Evolutionary conservation across 2,113 vertebrate genomes (phyloP).

Genomic region (Stomatorhinus ivindoensis): DNA sequence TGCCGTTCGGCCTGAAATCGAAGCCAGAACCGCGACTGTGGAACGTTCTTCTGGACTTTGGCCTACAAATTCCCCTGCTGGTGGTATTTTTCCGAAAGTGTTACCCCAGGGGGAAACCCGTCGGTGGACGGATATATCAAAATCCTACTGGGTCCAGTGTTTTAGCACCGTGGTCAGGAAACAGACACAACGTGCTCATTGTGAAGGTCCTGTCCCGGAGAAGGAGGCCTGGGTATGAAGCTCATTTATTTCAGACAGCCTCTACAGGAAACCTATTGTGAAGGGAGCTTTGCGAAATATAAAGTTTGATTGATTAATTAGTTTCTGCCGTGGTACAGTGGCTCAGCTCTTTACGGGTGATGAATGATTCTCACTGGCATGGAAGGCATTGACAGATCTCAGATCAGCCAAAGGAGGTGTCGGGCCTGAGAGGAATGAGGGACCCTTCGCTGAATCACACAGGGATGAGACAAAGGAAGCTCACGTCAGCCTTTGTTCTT

Average conservation of each 20-base stretch:
- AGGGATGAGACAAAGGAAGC: constrained; percentile 10
- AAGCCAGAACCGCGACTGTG: not conserved
- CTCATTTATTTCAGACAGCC: not conserved
- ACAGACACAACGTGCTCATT: not conserved
- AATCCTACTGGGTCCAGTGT: not conserved
- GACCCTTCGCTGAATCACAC: not conserved
- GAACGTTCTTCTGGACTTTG: not conserved
- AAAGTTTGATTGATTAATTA: constrained; percentile 18
- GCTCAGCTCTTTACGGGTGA: not conserved
- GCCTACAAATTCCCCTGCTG: not conserved
- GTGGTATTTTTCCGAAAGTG: not conserved
- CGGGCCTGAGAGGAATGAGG: not conserved
- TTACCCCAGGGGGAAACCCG: not conserved
- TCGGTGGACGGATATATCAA: not conserved
- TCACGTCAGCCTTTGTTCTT: constrained; percentile 14
- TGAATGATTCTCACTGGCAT: not conserved
- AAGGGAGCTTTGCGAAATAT: constrained; percentile 5
- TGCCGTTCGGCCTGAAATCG: not conserved
- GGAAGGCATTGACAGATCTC: not conserved
- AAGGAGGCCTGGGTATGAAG: not conserved
- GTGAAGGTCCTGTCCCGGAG: not conserved
- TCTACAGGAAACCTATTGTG: constrained; percentile 7
- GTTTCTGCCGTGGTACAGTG: not conserved
- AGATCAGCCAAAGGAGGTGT: not conserved
- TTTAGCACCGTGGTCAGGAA: not conserved